Evolutionary conservation across 2,113 vertebrate genomes (phyloP).

Genomic region (Phalacrocorax pelagicus): DNA sequence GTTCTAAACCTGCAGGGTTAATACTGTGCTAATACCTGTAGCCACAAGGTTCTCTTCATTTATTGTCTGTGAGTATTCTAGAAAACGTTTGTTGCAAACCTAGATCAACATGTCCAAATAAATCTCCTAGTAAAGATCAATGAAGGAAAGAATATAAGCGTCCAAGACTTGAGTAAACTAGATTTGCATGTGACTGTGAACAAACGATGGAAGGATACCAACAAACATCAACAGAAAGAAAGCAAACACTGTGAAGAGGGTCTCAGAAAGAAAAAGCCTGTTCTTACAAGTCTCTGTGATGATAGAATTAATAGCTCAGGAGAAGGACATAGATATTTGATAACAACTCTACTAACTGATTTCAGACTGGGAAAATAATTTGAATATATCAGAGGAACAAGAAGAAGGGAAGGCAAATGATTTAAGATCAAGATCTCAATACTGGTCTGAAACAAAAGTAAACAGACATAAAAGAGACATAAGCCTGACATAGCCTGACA

Average conservation of each 20-base stretch:
- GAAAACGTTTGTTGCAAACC: background rate
- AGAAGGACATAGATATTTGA: background rate
- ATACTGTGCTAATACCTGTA: background rate
- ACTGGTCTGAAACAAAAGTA: background rate
- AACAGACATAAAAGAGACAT: background rate
- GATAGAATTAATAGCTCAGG: background rate
- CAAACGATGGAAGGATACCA: background rate
- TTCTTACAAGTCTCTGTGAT: background rate
- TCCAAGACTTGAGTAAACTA: background rate
- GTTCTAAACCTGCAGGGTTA: background rate
- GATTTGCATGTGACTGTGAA: background rate
- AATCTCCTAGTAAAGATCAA: background rate
- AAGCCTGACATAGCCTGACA: background rate
- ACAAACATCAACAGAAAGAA: background rate
- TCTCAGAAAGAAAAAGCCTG: background rate
- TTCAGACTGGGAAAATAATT: background rate
- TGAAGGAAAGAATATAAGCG: background rate
- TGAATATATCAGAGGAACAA: background rate
- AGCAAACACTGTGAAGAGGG: background rate
- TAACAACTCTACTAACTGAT: background rate
- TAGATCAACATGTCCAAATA: background rate
- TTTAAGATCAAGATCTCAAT: background rate
- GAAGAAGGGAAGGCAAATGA: background rate
- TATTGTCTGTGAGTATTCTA: background rate
- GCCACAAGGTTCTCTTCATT: background rate